phyloP scores from a whole-genome alignment of 1,140 invertebrate genomes.

The Euborellia annulipes region DNA sequence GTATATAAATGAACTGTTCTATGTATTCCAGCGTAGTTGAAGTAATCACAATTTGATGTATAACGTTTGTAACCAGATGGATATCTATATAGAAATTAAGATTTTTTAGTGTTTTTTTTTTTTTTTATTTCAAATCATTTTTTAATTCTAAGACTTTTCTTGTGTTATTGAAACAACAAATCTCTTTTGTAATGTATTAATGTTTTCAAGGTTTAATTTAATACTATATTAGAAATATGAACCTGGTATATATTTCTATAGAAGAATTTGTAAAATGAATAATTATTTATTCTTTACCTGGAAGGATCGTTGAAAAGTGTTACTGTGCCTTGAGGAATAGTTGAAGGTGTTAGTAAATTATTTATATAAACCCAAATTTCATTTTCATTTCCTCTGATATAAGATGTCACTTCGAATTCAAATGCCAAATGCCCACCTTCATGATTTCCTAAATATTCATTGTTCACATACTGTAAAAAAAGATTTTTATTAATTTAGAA shows the following conservation, averaged over 20 bases:
- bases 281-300: constrained; percentile 2
- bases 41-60: constrained; percentile 46
- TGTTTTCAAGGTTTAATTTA: neutral
- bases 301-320: constrained; percentile 10
- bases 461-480: constrained; percentile 38
- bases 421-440: constrained; percentile 47
- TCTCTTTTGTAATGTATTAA: neutral
- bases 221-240: neutral
- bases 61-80: constrained; percentile 34
- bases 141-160: neutral
- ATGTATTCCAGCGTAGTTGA: constrained; percentile 52
- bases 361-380: constrained; percentile 30
- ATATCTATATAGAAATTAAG: constrained; percentile 24
- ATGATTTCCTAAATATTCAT: constrained; percentile 30
- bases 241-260: neutral
- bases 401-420: constrained; percentile 30
- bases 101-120: neutral
- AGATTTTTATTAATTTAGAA: neutral
- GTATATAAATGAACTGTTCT: constrained; percentile 38
- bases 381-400: neutral
- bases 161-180: neutral
- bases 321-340: constrained; percentile 31
- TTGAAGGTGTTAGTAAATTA: constrained; percentile 38
- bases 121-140: neutral
- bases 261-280: neutral